phyloP scores from a whole-genome alignment of 1,140 invertebrate species.

The Drosophila kohkoa region DNA sequence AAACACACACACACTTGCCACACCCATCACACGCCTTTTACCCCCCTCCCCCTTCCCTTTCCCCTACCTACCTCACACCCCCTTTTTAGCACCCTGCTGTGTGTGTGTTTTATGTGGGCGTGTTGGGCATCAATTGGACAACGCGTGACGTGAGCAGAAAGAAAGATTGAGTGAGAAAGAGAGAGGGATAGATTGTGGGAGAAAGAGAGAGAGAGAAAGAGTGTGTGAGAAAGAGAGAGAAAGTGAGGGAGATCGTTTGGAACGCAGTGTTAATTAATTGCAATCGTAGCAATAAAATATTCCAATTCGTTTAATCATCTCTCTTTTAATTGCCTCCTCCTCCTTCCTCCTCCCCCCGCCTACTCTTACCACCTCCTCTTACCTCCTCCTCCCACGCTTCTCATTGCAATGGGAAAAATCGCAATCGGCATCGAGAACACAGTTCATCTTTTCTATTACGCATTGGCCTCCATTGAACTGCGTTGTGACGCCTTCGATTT shows the following conservation, averaged over 20 bases:
- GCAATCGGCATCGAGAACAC: no score
- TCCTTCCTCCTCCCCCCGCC: no score
- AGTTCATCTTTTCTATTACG: constrained; percentile 31
- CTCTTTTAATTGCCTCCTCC: constrained; percentile 23
- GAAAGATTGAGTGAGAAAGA: no score
- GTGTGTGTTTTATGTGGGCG: neutral
- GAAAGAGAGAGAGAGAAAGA: neutral
- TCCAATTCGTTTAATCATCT: constrained; percentile 39
- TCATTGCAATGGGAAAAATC: no score
- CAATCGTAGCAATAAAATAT: constrained; percentile 42
- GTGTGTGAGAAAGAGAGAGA: no score
- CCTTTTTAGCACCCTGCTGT: neutral
- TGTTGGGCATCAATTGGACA: constrained; percentile 42
- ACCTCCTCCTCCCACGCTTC: no score
- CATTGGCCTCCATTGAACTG: constrained; percentile 9
- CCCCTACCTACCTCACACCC: neutral
- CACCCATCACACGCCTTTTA: neutral
- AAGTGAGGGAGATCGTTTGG: neutral
- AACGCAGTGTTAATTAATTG: constrained; percentile 46
- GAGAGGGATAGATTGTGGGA: no score
- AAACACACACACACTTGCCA: constrained; percentile 1
- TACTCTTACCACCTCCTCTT: no score
- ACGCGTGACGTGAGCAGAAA: constrained; percentile 11
- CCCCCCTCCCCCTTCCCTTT: no score
- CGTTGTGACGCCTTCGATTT: constrained; percentile 30